phyloP scores from a whole-genome alignment of 2,797 vertebrate species.

The Sebastes wilsoni region DNA sequence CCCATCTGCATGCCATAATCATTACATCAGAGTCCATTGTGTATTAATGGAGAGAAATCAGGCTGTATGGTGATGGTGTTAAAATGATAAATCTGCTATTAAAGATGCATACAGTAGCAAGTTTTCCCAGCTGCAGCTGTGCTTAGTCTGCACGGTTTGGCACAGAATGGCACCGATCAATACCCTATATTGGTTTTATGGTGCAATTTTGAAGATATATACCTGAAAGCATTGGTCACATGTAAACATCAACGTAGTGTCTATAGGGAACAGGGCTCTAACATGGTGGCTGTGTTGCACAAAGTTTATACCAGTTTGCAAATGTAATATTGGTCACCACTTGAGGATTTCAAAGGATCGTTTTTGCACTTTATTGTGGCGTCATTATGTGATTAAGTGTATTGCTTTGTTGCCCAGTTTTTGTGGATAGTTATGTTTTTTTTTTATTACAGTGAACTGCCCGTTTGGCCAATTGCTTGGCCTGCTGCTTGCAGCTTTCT shows the following conservation, averaged over 20 bases:
- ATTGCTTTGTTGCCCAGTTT: neutral
- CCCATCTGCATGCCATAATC: constrained; percentile 11
- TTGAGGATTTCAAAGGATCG: neutral
- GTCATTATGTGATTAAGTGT: neutral
- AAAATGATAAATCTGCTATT: neutral
- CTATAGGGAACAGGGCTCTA: neutral
- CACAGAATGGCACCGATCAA: neutral
- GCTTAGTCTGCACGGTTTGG: neutral
- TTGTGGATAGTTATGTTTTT: no score
- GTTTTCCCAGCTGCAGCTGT: neutral
- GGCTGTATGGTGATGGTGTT: neutral
- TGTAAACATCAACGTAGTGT: neutral
- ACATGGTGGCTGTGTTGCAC: neutral
- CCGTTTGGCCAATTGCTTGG: no score
- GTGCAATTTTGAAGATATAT: neutral
- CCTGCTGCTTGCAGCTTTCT: no score
- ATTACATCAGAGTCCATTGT: constrained; percentile 1
- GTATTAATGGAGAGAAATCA: neutral
- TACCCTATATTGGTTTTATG: no score
- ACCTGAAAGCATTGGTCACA: neutral
- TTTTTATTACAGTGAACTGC: no score
- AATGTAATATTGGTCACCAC: neutral
- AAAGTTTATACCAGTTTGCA: neutral
- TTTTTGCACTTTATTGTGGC: no score
- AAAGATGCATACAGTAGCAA: neutral